A percentile compares a stretch with the other conserved stretches of the same genome.
Evolutionary conservation across 2,797 vertebrate genomes (phyloP).

Genomic region (Galago senegalensis): DNA sequence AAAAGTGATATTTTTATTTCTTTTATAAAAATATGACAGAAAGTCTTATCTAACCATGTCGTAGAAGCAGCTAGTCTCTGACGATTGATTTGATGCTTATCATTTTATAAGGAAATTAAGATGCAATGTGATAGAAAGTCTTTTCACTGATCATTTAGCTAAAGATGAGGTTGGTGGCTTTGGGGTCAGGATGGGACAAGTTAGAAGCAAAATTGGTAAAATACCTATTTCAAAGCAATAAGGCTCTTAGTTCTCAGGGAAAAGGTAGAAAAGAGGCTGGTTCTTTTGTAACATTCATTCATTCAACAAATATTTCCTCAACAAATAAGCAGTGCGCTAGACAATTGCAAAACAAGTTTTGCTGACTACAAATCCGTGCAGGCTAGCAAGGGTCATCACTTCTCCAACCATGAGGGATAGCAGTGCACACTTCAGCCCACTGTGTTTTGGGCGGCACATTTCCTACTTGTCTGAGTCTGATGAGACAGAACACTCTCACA

Average conservation of each 20-base stretch:
- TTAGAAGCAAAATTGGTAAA: conserved; percentile 28
- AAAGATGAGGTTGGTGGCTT: neutral
- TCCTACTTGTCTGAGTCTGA: no score
- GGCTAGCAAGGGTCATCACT: neutral
- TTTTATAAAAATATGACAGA: conserved; percentile 21
- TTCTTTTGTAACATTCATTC: neutral
- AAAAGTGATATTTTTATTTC: neutral
- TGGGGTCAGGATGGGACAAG: neutral
- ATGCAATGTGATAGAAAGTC: neutral
- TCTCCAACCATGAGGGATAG: neutral
- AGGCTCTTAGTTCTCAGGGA: neutral
- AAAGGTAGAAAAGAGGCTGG: neutral
- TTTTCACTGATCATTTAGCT: neutral
- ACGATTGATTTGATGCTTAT: conserved; percentile 5
- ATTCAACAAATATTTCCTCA: conserved; percentile 31
- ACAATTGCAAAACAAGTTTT: neutral
- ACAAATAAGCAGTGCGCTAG: neutral
- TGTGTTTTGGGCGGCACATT: neutral
- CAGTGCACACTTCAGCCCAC: neutral
- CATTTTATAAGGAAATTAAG: conserved; percentile 50
- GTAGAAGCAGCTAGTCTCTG: neutral
- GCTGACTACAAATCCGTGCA: neutral
- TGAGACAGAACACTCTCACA: neutral
- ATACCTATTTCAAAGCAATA: neutral
- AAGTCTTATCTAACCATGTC: neutral